These are phyloP conservation scores for Aphaenogaster rudis DNA, from an alignment of 1,140 invertebrate species.

Conservation along the genomic window DNA sequence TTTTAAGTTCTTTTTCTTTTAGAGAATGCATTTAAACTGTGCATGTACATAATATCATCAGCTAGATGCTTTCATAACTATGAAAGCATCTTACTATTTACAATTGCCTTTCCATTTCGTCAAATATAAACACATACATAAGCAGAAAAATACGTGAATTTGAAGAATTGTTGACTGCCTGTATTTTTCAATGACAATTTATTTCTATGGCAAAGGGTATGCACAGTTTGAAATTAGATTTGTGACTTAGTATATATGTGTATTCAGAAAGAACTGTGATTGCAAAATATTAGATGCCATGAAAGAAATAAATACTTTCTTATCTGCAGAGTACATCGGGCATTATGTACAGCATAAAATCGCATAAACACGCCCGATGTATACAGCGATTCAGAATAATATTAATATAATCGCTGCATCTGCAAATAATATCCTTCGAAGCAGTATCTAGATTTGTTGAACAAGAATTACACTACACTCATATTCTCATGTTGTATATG, in stretches of 20 bases:
- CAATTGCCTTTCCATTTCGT: conserved; percentile 28
- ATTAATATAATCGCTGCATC: conserved; percentile 3
- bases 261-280: conserved; percentile 13
- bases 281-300: conserved; percentile 36
- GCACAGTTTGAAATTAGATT: conserved; percentile 46
- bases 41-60: conserved; percentile 53
- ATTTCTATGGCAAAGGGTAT: conserved; percentile 38
- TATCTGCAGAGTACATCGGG: neutral
- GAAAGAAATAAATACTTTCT: conserved; percentile 47
- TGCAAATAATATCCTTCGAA: conserved; percentile 48
- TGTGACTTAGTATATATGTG: conserved; percentile 8
- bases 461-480: conserved; percentile 15
- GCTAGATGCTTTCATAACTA: conserved; percentile 29
- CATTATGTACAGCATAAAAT: neutral
- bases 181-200: conserved; percentile 16
- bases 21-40: conserved; percentile 58
- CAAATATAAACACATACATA: conserved; percentile 26
- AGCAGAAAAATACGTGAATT: neutral
- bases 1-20: conserved; percentile 20
- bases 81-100: conserved; percentile 9
- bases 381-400: conserved; percentile 8
- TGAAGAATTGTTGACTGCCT: conserved; percentile 8
- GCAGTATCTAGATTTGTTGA: conserved; percentile 49
- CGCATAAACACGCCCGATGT: neutral
- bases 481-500: conserved; percentile 15